Evolutionary conservation across 2,113 vertebrate genomes (phyloP).

Genomic region (Romanogobio albipinnatus): DNA sequence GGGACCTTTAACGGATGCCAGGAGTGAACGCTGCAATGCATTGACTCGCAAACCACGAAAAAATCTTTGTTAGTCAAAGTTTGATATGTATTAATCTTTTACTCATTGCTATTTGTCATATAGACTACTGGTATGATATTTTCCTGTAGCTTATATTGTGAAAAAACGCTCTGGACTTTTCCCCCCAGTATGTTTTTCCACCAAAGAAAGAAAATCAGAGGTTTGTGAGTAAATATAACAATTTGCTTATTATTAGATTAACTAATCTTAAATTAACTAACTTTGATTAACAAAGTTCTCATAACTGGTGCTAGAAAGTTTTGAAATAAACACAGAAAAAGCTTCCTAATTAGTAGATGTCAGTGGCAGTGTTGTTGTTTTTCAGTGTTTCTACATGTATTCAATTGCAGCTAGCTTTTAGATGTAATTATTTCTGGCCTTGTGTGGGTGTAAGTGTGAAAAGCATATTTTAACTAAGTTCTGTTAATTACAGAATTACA

Average conservation of each 20-base stretch:
- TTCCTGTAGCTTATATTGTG: neutral
- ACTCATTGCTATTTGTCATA: neutral
- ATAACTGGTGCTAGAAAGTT: neutral
- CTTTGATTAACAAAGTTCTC: too few species aligned
- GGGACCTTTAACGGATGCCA: neutral
- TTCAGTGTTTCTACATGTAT: neutral
- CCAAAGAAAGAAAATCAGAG: neutral
- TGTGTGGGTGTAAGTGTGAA: slow-evolving; percentile 19
- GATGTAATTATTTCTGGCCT: neutral
- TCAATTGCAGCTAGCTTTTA: neutral
- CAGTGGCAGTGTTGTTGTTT: neutral
- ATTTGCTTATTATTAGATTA: neutral
- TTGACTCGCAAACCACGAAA: neutral
- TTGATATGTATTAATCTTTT: too few species aligned
- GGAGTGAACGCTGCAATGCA: neutral
- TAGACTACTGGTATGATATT: neutral
- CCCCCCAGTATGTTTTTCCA: neutral
- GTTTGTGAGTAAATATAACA: neutral
- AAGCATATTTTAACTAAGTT: neutral
- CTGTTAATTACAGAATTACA: neutral
- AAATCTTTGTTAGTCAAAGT: too few species aligned
- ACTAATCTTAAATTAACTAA: too few species aligned
- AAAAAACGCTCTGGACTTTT: neutral
- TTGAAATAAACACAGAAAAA: neutral
- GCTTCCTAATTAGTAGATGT: neutral